Evolutionary conservation across 2,797 vertebrate species (phyloP), one percentile per base, ranked within the genome.

Genomic region (Cirrhinus molitorella): DNA sequence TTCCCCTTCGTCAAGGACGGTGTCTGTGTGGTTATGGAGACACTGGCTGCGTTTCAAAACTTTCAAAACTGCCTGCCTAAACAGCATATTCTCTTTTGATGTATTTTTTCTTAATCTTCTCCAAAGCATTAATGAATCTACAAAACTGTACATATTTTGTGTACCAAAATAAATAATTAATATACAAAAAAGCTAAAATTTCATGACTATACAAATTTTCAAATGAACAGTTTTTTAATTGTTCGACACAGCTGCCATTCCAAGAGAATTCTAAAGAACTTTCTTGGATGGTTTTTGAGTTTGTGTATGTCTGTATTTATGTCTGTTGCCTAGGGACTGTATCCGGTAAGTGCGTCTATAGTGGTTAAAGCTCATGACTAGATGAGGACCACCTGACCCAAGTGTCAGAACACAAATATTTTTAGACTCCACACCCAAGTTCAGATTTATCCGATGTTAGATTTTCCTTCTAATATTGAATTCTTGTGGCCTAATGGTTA

Each of bases 251-350:
- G 23, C 59, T 31, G 37, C 55, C 43, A 5, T 59, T 31, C 17
- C 25, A 34, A 21, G 71, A 37, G n/a, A 55, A 28, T 65, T 78
- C 25, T 14, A 31, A 10, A 17, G 68, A 53, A 74, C 43, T 28
- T 49, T 49, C 68, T 81, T 63, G 40, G 55, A 49, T 17, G 28
- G 4, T 12, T 37, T 72, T 81, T 37, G 28, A 23, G 45, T 65
- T 74, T 53, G 45, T 65, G 11, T 74, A 81, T 51, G 70, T 74
- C 57, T 74, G 57, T 51, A 72, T 81, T 81, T 65, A 63, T 65
- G 43, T 40, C 14, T 63, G 70, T 74, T 81, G 57, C 43, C 57
- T 65, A 82, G 61, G 70, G 31, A 51, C 78, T 57, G 31, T 37
- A 55, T 79, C 61, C 76, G 45, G 45, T 47, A 21, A 7, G 31